Base-by-base conservation (phyloP, 2,797 vertebrate genomes). In the Melanotaenia trifasciata region DNA sequence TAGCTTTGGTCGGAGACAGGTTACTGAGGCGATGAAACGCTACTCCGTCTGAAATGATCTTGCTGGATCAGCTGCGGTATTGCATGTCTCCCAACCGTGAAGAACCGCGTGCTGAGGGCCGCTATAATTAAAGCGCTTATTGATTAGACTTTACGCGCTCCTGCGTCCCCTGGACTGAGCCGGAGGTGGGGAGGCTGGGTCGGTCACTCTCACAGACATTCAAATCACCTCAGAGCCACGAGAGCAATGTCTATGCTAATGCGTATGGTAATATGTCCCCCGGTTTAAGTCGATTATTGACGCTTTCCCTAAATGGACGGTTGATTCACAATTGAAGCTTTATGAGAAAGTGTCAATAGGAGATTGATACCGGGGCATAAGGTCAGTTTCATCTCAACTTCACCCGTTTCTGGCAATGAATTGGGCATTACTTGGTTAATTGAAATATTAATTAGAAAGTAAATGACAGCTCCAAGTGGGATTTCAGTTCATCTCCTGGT, bases 71-170 rank as follows among this genome's bases (percentile, higher is more conserved):
- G 89, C 89, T 93, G 93, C 72, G 86, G 87, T 87, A 88, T 88
- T 89, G 83, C 80, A 50, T 22, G 56, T 59, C 89, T 72, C 61
- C 89, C 92, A 92, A 91, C 92, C 92, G 73, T 93, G 93, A 93
- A 94, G 87, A 90, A 72, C 67, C 67, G 81, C 58, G 63, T 85
- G 85, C 81, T 45, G 57, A 59, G 80, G 74, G 70, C 78, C 35
- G 54, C 66, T 69, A 71, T 92, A 93, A 95, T 93, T 92, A 93
- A 94, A 93, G 90, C 72, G 64, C 80, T 88, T 92, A 95, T 95
- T 94, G 94, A 95, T 94, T 90, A 77, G 89, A 83, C 87, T 81
- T 58, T 58, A 51, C 73, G 67, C 62, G 75, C 90, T 84, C 62
- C 89, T 86, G 87, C 58, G 78, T 83, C 72, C 81, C 79, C 51